Conservation (phyloP, 2,888 invertebrate genomes). For the Drosophila neutralis region DNA sequence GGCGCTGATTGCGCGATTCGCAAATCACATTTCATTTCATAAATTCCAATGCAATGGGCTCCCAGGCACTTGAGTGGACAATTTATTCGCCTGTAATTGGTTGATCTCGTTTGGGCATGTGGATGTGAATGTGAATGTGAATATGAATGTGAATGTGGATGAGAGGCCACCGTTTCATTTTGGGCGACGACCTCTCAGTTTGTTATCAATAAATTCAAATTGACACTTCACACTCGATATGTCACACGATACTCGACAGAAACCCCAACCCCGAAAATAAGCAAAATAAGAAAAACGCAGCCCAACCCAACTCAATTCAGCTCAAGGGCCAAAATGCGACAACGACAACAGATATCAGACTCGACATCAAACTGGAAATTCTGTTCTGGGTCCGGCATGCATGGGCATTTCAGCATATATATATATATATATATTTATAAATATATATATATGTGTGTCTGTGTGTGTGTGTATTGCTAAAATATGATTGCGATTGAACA, state of each 20-base stretch:
- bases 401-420: not conserved
- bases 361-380: constrained; percentile 39
- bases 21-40: constrained; percentile 71
- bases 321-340: constrained; percentile 49
- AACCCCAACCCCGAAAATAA: constrained; percentile 11
- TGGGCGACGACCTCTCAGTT: constrained; percentile 72
- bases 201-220: constrained; percentile 84
- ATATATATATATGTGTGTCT: not conserved
- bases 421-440: not conserved
- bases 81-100: constrained; percentile 73
- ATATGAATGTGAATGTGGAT: constrained; percentile 1
- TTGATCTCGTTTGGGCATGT: constrained; percentile 30
- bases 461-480: constrained; percentile 34
- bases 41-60: constrained; percentile 69
- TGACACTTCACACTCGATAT: constrained; percentile 84
- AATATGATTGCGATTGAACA: constrained; percentile 83
- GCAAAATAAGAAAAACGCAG: constrained; percentile 13
- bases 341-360: constrained; percentile 72
- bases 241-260: constrained; percentile 82
- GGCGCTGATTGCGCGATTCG: constrained; percentile 72
- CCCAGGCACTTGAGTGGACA: constrained; percentile 62
- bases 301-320: constrained; percentile 54
- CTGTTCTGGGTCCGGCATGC: constrained; percentile 26
- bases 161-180: constrained; percentile 40
- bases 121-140: not conserved